Evolutionary conservation across 2,888 invertebrate genomes (phyloP).

Genomic region (Ochropacha duplaris): DNA sequence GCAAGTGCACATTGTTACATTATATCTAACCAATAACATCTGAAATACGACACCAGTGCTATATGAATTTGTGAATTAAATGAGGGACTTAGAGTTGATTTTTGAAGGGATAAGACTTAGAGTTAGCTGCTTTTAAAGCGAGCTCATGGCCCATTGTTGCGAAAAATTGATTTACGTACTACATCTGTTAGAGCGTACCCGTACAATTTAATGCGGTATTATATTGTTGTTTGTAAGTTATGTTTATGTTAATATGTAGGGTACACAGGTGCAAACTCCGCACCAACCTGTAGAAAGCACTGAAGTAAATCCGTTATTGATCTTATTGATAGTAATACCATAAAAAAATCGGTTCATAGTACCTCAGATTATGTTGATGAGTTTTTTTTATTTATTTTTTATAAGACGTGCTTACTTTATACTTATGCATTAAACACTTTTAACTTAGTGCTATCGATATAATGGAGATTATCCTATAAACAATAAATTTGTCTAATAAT

Average conservation of each 20-base stretch:
- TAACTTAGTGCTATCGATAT: background rate
- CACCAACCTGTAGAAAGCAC: background rate
- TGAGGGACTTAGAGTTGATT: constrained; percentile 17
- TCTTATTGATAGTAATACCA: background rate
- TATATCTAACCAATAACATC: constrained; percentile 16
- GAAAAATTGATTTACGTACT: constrained; percentile 80
- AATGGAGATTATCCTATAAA: background rate
- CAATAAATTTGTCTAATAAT: background rate
- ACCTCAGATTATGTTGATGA: background rate
- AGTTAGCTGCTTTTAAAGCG: constrained; percentile 21
- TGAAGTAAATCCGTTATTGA: background rate
- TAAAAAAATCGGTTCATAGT: too few relatives aligned
- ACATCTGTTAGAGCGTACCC: constrained; percentile 65
- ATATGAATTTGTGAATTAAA: constrained; percentile 24
- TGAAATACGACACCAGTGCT: constrained; percentile 13
- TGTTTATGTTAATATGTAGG: constrained; percentile 14
- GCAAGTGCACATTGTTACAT: constrained; percentile 74
- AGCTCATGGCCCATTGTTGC: constrained; percentile 61
- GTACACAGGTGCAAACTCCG: constrained; percentile 1
- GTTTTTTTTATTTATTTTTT: too few relatives aligned
- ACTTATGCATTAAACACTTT: background rate
- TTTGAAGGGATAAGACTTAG: constrained; percentile 9
- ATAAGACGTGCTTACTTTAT: too few relatives aligned
- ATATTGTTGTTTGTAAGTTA: constrained; percentile 43
- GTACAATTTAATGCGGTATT: constrained; percentile 51